Percentiles rank a stretch among this genome's conserved stretches.
These are phyloP conservation scores for Triplophysa rosa DNA, from an alignment of 2,113 vertebrate species.

Conservation along the genomic window DNA sequence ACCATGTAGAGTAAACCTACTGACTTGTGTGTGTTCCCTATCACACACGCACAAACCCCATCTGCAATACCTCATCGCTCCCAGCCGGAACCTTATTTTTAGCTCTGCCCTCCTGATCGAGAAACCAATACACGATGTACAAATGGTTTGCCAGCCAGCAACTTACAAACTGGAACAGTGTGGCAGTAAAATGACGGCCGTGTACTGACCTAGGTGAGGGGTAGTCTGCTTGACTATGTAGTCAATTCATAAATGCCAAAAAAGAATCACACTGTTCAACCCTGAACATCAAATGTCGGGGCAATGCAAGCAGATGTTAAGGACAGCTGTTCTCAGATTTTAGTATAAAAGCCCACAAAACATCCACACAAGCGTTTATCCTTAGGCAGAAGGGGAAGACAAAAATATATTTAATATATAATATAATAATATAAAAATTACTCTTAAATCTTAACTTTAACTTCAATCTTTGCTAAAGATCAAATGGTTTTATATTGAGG, in stretches of 20 bases:
- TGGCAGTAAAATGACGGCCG: conserved; percentile 47
- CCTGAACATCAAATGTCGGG: background rate
- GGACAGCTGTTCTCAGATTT: background rate
- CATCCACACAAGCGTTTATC: background rate
- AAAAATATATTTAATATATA: no score
- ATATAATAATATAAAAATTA: no score
- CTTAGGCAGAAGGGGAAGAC: no score
- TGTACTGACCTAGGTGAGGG: conserved; percentile 1
- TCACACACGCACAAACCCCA: conserved; percentile 10
- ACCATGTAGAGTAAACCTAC: conserved; percentile 14
- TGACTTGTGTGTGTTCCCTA: background rate
- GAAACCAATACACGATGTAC: conserved; percentile 70
- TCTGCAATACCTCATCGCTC: conserved; percentile 67
- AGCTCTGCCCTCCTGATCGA: conserved; percentile 72
- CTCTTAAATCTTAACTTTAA: no score
- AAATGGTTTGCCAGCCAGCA: conserved; percentile 62
- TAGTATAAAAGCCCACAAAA: background rate
- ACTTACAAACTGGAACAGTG: conserved; percentile 64
- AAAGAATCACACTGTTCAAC: background rate
- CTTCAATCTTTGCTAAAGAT: no score
- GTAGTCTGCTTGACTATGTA: conserved; percentile 9
- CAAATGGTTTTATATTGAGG: background rate
- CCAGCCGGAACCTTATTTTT: conserved; percentile 74
- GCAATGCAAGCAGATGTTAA: no score
- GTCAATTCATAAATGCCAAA: conserved; percentile 8